Evolutionary conservation across 2,888 invertebrate species (phyloP).

Genomic region (Orchesella flavescens): DNA sequence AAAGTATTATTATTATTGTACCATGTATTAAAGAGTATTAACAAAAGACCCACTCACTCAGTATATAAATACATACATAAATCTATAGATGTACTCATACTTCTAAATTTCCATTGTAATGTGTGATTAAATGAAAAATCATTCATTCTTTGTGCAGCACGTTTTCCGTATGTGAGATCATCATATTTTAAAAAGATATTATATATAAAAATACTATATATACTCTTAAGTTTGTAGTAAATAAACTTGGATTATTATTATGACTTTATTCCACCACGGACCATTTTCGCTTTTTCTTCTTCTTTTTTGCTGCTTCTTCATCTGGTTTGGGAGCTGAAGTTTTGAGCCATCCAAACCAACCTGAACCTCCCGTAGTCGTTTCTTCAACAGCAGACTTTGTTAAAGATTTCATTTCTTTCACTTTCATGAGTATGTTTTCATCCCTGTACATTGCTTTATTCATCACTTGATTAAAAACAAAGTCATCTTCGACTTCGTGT

Average conservation of each 20-base stretch:
- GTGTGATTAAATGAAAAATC: neutral
- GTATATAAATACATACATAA: too few relatives aligned
- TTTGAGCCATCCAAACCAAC: slow-evolving; percentile 1
- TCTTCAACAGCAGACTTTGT: slow-evolving; percentile 11
- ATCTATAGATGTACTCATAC: too few relatives aligned
- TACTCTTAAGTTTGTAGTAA: neutral
- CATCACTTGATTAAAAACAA: slow-evolving; percentile 40
- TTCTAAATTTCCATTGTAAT: neutral
- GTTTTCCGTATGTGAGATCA: neutral
- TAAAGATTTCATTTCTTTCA: slow-evolving; percentile 18
- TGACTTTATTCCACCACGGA: too few relatives aligned
- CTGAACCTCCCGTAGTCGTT: neutral
- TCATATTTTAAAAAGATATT: neutral
- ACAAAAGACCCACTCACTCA: too few relatives aligned
- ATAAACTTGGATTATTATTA: too few relatives aligned
- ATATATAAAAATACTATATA: neutral
- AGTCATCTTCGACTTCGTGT: slow-evolving; percentile 32
- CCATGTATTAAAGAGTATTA: too few relatives aligned
- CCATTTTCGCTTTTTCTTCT: neutral
- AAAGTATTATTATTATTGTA: neutral
- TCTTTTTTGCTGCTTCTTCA: neutral
- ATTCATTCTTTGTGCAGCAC: neutral
- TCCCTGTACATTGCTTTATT: slow-evolving; percentile 25
- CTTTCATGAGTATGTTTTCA: slow-evolving; percentile 3
- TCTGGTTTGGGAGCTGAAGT: neutral